Conservation (phyloP, 2,797 vertebrate species). For the Sebastes oblongus region DNA sequence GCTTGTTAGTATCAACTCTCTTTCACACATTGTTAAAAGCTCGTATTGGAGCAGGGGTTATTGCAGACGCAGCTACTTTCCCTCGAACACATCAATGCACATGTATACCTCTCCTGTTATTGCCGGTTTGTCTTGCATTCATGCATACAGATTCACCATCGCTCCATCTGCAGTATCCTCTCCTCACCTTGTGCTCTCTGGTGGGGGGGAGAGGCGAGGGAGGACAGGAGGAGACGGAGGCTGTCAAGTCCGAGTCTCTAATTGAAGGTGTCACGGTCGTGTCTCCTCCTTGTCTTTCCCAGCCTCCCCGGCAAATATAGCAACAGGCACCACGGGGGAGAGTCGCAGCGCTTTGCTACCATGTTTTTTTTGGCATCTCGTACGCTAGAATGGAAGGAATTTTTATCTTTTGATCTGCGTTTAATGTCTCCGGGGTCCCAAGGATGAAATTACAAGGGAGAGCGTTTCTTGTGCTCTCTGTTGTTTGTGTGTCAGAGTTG, state of each 20-base stretch:
- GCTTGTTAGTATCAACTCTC: not conserved
- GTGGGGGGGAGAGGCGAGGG: not conserved
- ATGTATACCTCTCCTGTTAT: not conserved
- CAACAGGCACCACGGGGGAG: slow-evolving; percentile 65
- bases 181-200: slow-evolving; percentile 12
- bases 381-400: slow-evolving; percentile 46
- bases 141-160: not conserved
- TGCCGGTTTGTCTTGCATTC: not conserved
- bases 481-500: slow-evolving; percentile 10
- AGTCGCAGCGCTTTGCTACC: slow-evolving; percentile 23
- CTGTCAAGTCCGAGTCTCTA: slow-evolving; percentile 41
- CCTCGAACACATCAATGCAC: not conserved
- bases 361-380: slow-evolving; percentile 61
- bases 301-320: slow-evolving; percentile 70
- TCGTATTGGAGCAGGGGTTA: not conserved
- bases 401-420: slow-evolving; percentile 50
- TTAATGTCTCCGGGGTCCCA: slow-evolving; percentile 32
- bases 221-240: slow-evolving; percentile 12
- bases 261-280: slow-evolving; percentile 64
- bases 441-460: slow-evolving; percentile 32
- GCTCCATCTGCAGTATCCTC: slow-evolving; percentile 2
- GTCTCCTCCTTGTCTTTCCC: slow-evolving; percentile 63
- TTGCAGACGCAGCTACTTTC: not conserved
- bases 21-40: not conserved
- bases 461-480: not conserved